These are phyloP conservation scores for Carollia perspicillata DNA, from an alignment of 2,113 vertebrate genomes.

Conservation along the genomic window DNA sequence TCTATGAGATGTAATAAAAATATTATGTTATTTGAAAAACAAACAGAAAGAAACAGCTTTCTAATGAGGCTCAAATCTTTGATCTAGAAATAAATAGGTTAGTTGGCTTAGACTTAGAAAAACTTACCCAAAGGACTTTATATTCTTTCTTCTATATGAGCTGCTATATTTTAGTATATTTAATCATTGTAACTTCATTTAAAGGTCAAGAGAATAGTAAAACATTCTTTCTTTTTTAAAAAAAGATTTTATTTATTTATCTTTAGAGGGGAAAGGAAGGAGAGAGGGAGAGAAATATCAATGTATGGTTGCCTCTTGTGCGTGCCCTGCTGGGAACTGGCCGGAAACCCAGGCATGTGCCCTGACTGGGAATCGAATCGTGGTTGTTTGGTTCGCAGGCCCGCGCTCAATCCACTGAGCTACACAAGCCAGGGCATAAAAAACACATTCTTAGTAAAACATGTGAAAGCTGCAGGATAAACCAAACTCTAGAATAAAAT, in stretches of 20 bases:
- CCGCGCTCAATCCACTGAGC: too few relatives aligned
- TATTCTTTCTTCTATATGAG: background rate
- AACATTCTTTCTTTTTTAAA: too few relatives aligned
- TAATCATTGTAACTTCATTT: conserved; percentile 4
- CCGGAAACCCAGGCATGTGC: too few relatives aligned
- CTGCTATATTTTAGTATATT: background rate
- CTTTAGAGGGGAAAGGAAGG: too few relatives aligned
- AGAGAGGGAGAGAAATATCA: too few relatives aligned
- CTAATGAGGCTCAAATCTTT: background rate
- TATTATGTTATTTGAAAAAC: background rate
- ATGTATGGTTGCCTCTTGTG: too few relatives aligned
- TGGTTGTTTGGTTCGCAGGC: too few relatives aligned
- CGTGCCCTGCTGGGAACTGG: too few relatives aligned
- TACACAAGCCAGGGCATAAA: too few relatives aligned
- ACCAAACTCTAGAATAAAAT: background rate
- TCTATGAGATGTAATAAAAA: conserved; percentile 66
- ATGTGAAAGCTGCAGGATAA: background rate
- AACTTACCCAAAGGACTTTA: background rate
- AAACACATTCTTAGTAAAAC: background rate
- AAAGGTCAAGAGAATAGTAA: background rate
- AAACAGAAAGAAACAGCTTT: background rate
- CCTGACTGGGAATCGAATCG: too few relatives aligned
- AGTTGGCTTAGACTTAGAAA: background rate
- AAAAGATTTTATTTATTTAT: too few relatives aligned
- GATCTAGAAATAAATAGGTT: background rate